Conservation (phyloP, 2,888 invertebrate genomes). For the Tetrapedia diversipes region DNA sequence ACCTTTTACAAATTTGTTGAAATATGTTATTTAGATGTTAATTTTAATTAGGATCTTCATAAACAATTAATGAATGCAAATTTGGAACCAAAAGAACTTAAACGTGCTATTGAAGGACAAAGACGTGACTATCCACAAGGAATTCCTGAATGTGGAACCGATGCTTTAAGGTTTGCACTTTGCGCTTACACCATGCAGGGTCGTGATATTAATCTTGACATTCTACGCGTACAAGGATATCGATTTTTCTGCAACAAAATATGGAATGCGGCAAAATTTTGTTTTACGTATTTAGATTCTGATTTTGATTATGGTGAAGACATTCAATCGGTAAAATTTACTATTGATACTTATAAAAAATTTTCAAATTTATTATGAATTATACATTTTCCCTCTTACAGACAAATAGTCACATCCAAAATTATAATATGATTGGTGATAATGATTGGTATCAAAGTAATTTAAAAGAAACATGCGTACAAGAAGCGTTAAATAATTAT, state of each 20-base stretch:
- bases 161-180: constrained; percentile 95
- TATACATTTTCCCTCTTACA: constrained; percentile 7
- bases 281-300: constrained; percentile 88
- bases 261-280: constrained; percentile 99
- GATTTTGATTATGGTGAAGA: constrained; percentile 83
- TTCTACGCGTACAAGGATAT: constrained; percentile 96
- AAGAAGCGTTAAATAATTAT: constrained; percentile 80
- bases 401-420: constrained; percentile 25
- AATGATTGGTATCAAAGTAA: constrained; percentile 73
- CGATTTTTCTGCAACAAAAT: constrained; percentile 99
- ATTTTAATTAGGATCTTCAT: constrained; percentile 85
- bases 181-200: constrained; percentile 95
- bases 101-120: constrained; percentile 83
- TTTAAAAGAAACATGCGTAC: constrained; percentile 75
- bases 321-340: constrained; percentile 32
- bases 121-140: constrained; percentile 88
- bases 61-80: constrained; percentile 90
- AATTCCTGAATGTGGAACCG: constrained; percentile 98
- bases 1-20: not conserved
- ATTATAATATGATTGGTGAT: constrained; percentile 63
- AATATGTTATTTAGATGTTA: constrained; percentile 8
- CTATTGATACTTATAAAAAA: not conserved
- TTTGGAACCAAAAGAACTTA: constrained; percentile 91
- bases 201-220: constrained; percentile 98
- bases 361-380: too few relatives aligned